A percentile compares a stretch with the other conserved stretches of the same genome.
phyloP scores from a whole-genome alignment of 2,888 invertebrate species.

The Eilema caniola region DNA sequence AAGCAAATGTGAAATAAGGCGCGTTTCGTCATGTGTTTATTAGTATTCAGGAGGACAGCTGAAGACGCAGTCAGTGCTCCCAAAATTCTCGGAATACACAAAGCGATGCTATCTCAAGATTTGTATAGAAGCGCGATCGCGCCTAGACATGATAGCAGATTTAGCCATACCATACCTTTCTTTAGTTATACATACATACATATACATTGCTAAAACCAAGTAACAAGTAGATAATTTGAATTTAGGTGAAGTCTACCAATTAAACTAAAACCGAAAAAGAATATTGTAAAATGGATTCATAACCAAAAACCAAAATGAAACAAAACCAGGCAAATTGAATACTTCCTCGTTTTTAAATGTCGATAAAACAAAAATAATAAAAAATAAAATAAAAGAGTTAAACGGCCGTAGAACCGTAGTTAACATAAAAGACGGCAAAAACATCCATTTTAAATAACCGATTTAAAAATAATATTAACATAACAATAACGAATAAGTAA shows the following conservation, averaged over 20 bases:
- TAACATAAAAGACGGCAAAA: not conserved
- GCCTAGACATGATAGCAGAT: not conserved
- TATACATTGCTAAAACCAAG: not conserved
- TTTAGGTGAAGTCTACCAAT: not conserved
- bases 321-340: not conserved
- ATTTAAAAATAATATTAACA: not conserved
- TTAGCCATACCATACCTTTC: not conserved
- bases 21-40: conserved; percentile 17
- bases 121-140: too few relatives aligned
- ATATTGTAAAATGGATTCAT: too few relatives aligned
- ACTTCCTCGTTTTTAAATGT: not conserved
- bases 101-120: not conserved
- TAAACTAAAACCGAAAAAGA: not conserved
- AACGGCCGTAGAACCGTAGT: not conserved
- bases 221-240: not conserved
- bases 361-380: too few relatives aligned
- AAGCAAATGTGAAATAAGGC: not conserved
- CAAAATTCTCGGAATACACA: conserved; percentile 30
- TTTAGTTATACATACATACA: not conserved
- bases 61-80: conserved; percentile 38
- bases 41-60: conserved; percentile 36
- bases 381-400: not conserved
- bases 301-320: too few relatives aligned
- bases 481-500: not conserved
- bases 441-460: not conserved